phyloP scores from a whole-genome alignment of 2,797 vertebrate genomes.

The Potorous gilbertii region DNA sequence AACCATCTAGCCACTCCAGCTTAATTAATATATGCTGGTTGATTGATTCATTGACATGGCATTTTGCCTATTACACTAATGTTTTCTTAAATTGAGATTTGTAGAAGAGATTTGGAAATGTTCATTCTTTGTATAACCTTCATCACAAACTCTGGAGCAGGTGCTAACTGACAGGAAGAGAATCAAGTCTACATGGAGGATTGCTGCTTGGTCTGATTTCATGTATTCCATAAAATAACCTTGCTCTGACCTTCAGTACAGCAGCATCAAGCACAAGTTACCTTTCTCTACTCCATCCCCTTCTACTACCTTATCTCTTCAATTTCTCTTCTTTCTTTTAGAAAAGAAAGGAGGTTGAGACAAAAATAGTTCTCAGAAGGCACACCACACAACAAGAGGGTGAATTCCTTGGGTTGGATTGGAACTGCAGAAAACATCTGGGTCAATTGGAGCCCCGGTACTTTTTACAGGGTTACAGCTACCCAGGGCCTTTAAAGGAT shows the following conservation, averaged over 20 bases:
- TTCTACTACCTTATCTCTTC: background rate
- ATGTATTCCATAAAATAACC: background rate
- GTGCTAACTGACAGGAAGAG: background rate
- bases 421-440: background rate
- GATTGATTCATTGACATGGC: background rate
- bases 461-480: background rate
- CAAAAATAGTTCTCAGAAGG: background rate
- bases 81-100: constrained; percentile 1
- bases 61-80: constrained; percentile 12
- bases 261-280: background rate
- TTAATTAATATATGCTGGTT: constrained; percentile 37
- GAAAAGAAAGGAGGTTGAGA: background rate
- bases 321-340: background rate
- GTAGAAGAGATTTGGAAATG: constrained; percentile 10
- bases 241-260: background rate
- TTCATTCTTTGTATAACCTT: background rate
- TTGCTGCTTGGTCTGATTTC: background rate
- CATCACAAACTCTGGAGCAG: background rate
- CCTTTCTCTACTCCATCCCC: background rate
- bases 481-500: background rate
- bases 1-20: background rate
- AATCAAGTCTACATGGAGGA: background rate
- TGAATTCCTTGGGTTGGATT: background rate
- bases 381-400: background rate
- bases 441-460: background rate